A percentile compares a stretch with the other conserved stretches of the same genome.
Evolutionary conservation across 2,888 invertebrate species (phyloP).

Genomic region (Scaptomyza caliginosa): DNA sequence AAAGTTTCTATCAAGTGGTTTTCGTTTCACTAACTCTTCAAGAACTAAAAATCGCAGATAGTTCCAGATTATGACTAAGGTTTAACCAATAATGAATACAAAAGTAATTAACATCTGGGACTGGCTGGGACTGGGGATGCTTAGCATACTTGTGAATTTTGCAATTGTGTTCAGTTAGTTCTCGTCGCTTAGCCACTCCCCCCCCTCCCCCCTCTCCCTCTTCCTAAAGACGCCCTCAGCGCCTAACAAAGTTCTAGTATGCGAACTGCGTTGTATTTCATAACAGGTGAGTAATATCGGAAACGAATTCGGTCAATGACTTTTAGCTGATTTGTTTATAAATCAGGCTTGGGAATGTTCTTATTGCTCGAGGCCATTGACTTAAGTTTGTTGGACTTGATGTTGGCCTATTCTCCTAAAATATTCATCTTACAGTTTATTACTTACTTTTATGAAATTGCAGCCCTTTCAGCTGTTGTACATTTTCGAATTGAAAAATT

Average conservation of each 20-base stretch:
- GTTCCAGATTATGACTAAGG: no score
- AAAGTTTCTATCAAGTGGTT: no score
- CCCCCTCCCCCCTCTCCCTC: not conserved
- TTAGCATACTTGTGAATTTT: slow-evolving; percentile 50
- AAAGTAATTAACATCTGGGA: slow-evolving; percentile 25
- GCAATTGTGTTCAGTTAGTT: slow-evolving; percentile 41
- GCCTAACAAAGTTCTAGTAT: not conserved
- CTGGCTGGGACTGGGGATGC: not conserved
- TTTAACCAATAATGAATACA: not conserved
- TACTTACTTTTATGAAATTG: slow-evolving; percentile 72
- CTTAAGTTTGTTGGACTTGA: slow-evolving; percentile 40
- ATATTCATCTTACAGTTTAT: slow-evolving; percentile 33
- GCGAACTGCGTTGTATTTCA: slow-evolving; percentile 61
- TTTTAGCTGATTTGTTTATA: slow-evolving; percentile 77
- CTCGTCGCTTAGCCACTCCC: slow-evolving; percentile 12
- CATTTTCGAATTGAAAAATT: slow-evolving; percentile 42
- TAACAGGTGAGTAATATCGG: slow-evolving; percentile 78
- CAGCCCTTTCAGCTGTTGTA: slow-evolving; percentile 48
- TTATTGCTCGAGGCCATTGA: slow-evolving; percentile 65
- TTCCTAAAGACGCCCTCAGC: slow-evolving; percentile 1
- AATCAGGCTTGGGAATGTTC: slow-evolving; percentile 70
- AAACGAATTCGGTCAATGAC: slow-evolving; percentile 78
- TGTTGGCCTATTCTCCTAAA: slow-evolving; percentile 41
- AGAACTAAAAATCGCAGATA: no score
- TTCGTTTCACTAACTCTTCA: no score